Evolutionary conservation across 2,888 invertebrate genomes (phyloP), one percentile per base, ranked within the genome.

Genomic region (Scaptomyza flava): DNA sequence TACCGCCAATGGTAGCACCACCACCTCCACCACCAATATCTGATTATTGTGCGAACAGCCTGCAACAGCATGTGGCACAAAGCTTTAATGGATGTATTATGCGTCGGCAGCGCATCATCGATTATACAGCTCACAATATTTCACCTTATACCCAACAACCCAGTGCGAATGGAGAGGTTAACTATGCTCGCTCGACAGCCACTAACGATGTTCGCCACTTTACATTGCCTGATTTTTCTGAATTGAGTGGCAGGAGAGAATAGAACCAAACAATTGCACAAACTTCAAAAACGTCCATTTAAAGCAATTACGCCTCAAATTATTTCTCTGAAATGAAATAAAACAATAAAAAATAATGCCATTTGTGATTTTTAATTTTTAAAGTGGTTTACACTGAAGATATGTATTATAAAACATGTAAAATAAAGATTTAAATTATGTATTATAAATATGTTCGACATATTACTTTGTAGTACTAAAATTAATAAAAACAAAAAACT

Each of bases 251-350:
- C 8, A 47, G 42, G 0, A n/a, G 3, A 2, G 36, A 57, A n/a
- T n/a, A 33, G 7, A 68, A 58, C 45, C 62, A 34, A 34, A 14
- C 45, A 14, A 64, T 64, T 12, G 77, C 79, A 1, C 50, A 52
- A 38, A 57, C 72, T 17, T 58, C 77, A 7, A 65, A 62, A 12
- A 62, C 72, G 6, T 77, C 77, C n/a, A 47, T 77, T 1, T 47
- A 72, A 46, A 50, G 33, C 52, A 79, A 66, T 31, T 76, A 76
- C 58, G 72, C 60, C 5, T 42, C 59, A 7, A 66, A 70, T 11
- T 76, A 61, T 41, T 45, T 76, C 1, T 54, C 48, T 14, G 58
- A 79, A 20, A 59, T 43, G 48, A 52, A 57, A 20, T 47, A 20
- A 17, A 33, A 33, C 33, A 33, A n/a, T 33, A 20, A 12, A 3